Evolutionary conservation across 2,888 invertebrate genomes (phyloP), one percentile per base, ranked within the genome.

Genomic region (Drosophila vallismaia): DNA sequence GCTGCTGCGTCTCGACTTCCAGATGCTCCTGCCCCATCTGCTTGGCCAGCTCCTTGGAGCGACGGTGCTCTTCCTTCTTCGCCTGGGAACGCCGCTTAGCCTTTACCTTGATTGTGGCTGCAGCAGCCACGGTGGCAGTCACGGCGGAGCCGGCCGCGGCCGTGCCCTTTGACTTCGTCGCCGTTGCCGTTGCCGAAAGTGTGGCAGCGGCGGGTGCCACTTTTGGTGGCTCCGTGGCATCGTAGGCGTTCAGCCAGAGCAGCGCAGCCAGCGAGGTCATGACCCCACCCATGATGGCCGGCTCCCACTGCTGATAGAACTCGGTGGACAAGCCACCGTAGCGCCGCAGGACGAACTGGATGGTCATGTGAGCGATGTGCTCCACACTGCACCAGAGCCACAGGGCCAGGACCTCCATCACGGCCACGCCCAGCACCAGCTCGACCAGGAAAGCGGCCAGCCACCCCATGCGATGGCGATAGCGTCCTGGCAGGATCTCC

Each of bases 221-320:
- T 7, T 14, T 10, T 0, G 7, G n/a, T 0, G 66, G 52, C 12
- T 64, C 58, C 29, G 72, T 71, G 42, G 71, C 71, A 58, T 14
- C 48, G 33, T 19, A 64, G 4, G 72, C 71, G 28, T 55, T 72
- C 10, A 64, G 12, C 71, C 64, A 72, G 8, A 72, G 51, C n/a
- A 55, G 7, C 0, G 19, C 29, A 3, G 72, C 71, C 44, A 72
- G n/a, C 3, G 28, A 0, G 31, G 58, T 64, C 72, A 71, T 59
- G 10, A 55, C 9, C 7, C 42, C 26, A 1, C 64, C 52, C 72
- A 72, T 52, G 3, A 72, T 38, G 14, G 29, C 24, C 38, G 12
- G 28, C 33, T 72, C 72, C 64, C 54, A 19, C 4, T 38, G 46
- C 14, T 19, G 31, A 10, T 33, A 55, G 8, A 52, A 2, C 3